Evolutionary conservation across 2,888 invertebrate genomes (phyloP), one percentile per base, ranked within the genome.

Genomic region (Pegoplata infirma): DNA sequence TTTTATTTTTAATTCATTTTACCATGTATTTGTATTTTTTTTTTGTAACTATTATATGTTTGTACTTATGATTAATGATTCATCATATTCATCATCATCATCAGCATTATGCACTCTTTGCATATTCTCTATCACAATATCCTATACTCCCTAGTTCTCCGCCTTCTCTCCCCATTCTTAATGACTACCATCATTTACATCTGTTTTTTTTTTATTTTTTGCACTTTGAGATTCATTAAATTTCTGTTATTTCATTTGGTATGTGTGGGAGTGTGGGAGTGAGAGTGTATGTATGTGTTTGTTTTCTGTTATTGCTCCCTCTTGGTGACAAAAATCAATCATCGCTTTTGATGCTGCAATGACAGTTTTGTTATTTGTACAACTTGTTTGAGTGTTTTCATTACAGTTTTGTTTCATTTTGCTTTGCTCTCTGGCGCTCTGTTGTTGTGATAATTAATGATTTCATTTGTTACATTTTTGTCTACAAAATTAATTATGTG

Each of bases 261-360:
- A 23, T 17, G 17, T 21, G 3, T 51, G 7, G n/a, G n/a, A 47
- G 36, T 55, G 8, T 25, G 12, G 44, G 40, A 17, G 47, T 46
- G 3, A 36, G 6, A 28, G 28, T 56, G 10, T 47, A 12, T 47
- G 17, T 47, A 47, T 47, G 28, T 46, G 5, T 68, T 32, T 7
- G n/a, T n/a, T n/a, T n/a, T n/a, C 7, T 40, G 3, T 12, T 19
- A 36, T 14, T 16, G 1, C 23, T 76, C 21, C 10, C 64, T 59
- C 47, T 74, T 74, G 74, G 53, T 73, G 78, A 78, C 78, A 78
- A 74, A 78, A 78, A 78, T 78, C 78, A 78, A 73, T 78, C 73
- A 74, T 69, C 69, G 36, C 73, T 64, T 40, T 59, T 69, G 64
- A 78, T 66, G 74, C 58, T 76, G 40, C 63, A 68, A 56, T 56